Evolutionary conservation across 2,888 invertebrate species (phyloP), one percentile per base, ranked within the genome.

Genomic region (Leptopterna dolabrata): DNA sequence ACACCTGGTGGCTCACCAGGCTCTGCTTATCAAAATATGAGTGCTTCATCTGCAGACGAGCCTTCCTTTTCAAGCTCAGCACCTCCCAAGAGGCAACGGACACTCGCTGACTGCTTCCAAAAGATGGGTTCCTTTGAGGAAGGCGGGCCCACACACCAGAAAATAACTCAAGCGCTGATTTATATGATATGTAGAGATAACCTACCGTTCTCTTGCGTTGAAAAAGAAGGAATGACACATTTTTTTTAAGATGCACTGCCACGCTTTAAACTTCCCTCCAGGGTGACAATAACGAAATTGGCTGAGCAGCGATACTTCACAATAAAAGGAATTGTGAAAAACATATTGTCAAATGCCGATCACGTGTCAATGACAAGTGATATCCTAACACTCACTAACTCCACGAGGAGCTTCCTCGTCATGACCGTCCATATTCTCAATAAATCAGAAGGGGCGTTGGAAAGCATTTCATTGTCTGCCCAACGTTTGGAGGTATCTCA

Each of bases 141-240:
- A 86, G 76, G 86, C 47, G 86, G 86, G 76, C 30, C 7, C 11
- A 71, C 70, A 70, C 84, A 71, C 73, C 70, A 82, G 16, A 63
- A 82, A 82, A 63, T 82, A 27, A 55, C 83, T 1, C 71, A 70
- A 84, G 84, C 71, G 41, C 45, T 73, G 30, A 84, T 84, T 71
- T 41, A 84, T 73, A 84, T 84, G 84, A 19, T 84, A 11, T 71
- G 70, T 71, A 84, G 73, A 45, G 84, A 84, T 43, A 70, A 84
- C 45, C n/a, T 84, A 36, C 84, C 84, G 70, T 84, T 84, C 45
- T 36, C 84, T 73, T 71, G 41, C 71, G 73, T 84, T 84, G 84
- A 84, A 70, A 84, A 84, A 71, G 73, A 84, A 71, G 84, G 70
- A 24, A 41, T 84, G 70, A 71, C 41, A 84, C 45, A 71, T 41